Evolutionary conservation across 2,113 vertebrate species (phyloP), one percentile per base, ranked within the genome.

Genomic region (Pituophis catenifer): DNA sequence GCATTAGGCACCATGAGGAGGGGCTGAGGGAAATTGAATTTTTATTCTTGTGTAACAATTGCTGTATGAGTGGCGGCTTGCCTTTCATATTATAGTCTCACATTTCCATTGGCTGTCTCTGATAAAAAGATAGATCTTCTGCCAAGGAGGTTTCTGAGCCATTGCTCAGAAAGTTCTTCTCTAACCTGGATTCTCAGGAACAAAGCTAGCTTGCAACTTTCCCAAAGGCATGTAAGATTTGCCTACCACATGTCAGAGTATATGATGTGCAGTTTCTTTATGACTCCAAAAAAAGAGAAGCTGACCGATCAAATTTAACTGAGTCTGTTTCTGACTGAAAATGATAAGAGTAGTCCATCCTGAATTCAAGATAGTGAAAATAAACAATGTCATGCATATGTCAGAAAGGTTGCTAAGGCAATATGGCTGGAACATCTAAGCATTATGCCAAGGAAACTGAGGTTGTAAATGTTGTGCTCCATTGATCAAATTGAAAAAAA

Each of bases 111-210:
- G 94, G 93, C 94, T 96, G 94, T 92, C 5, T 1, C 91, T 94
- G 0, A 85, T 92, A 94, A 93, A 94, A 93, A 91, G 93, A 75
- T 95, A 94, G 96, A 95, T 95, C 95, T 94, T 95, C 55, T 0
- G 85, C 65, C 50, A 94, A 90, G 19, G 57, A 0, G 0, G 93
- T 90, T 91, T 94, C 93, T 95, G 91, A 94, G 38, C 44, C 52
- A 88, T 93, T 95, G 90, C 93, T 96, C 95, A 94, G 94, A 95
- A 97, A 96, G 93, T 95, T 94, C 94, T 93, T 90, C 91, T 53
- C 93, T 92, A 94, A 93, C 95, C 94, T 91, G 89, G 65, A 94
- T 91, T 94, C 94, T 95, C 94, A 75, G 65, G 0, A 0, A 93
- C 15, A 4, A 52, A 96, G 94, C 29, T 75, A 1, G 94, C 95